Base-by-base conservation (phyloP, 2,888 invertebrate genomes). In the Drosophila buzzatii region DNA sequence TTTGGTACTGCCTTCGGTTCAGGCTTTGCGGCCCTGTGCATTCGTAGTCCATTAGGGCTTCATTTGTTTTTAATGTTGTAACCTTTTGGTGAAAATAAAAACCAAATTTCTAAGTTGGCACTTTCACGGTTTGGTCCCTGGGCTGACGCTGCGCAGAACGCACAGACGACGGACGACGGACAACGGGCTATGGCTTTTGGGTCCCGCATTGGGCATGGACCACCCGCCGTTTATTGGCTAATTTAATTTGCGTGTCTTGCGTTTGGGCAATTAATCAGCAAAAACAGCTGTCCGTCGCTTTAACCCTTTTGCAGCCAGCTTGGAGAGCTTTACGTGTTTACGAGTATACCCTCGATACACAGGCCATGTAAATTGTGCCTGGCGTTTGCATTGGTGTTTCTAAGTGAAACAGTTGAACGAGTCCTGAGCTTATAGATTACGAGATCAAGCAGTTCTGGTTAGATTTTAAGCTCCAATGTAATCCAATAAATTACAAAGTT, bases 241-340 rank as follows among this genome's bases (percentile, higher is more conserved):
- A 86, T 86, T 86, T 90, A 89, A 86, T 86, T 86, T 86, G 90
- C 87, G 87, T 90, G 85, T 89, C 90, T 86, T 81, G 84, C 77
- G 82, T 90, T 90, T 84, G 90, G 86, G 89, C 89, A 86, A 86
- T 86, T 90, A 86, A 86, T 86, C 86, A 86, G 81, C 77, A 74
- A 77, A 88, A 89, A 89, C 85, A 90, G 90, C 86, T 90, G 85
- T 89, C 83, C 84, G 72, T 75, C 82, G 85, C 71, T 65, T 89
- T 87, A 84, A 89, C 87, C 88, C 83, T 72, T 83, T 84, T 31
- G 57, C 45, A 57, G 47, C 16, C 37, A 37, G 35, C 49, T 44
- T 12, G 31, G 49, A 16, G 8, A 55, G 49, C 45, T 37, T 57
- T 58, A 56, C 70, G 66, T 77, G 70, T 61, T 66, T 66, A 49